Evolutionary conservation across 2,113 vertebrate genomes (phyloP), one percentile per base, ranked within the genome.

Genomic region (Haplochromis burtoni): DNA sequence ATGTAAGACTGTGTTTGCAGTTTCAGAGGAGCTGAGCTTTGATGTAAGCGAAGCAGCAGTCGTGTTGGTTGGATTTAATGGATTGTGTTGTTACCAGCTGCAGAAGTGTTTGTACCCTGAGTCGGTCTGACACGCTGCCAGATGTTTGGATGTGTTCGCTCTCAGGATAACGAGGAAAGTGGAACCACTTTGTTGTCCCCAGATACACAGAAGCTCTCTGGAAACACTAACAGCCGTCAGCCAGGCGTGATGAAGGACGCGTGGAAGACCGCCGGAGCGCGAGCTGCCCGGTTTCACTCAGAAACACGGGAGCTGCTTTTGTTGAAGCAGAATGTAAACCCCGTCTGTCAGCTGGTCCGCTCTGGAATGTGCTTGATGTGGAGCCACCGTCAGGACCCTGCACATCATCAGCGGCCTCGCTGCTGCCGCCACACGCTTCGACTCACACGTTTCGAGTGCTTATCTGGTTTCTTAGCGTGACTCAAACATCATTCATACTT

Each of bases 201-300:
- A 49, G 71, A 78, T 12, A 78, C n/a, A 40, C 42, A 78, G 42
- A 49, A 11, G 42, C 16, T 71, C 40, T 57, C 21, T 59, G 47
- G 10, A 82, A 35, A 71, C 19, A 38, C 38, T 6, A 13, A 31
- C 19, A 19, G 31, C 4, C 6, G 76, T 78, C 86, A 49, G 76
- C 19, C 1, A 6, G 42, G 47, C 17, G 29, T 78, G 81, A 88
- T 81, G 4, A 55, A 91, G 83, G 38, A 45, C 13, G 35, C 40
- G 7, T 19, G 3, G 0, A 33, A 40, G 68, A 45, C 0, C n/a
- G 40, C 76, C 45, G 2, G 5, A 54, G 76, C 1, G 40, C 2
- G 6, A 68, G 33, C 66, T 57, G 86, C 63, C 59, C n/a, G 35
- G 81, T 84, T 19, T 16, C 35, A 73, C 57, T 54, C 80, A 51